phyloP scores from a whole-genome alignment of 1,140 invertebrate species.

The Oryzaephilus surinamensis region DNA sequence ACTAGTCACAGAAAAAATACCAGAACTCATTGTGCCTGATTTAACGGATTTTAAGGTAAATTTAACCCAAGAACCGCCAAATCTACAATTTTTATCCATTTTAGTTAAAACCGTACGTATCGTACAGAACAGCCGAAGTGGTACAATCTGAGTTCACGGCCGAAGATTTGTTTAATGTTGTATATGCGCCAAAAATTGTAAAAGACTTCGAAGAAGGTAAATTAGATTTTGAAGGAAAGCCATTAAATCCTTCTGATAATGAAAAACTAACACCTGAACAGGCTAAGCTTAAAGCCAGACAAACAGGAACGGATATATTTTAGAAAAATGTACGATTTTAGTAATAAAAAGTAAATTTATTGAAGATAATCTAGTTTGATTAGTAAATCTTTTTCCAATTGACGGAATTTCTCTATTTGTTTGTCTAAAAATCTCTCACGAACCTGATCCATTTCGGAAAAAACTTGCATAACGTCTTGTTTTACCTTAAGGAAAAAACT shows the following conservation, averaged over 20 bases:
- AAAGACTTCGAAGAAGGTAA: conserved; percentile 65
- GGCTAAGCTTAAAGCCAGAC: conserved; percentile 53
- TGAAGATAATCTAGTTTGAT: too few species aligned
- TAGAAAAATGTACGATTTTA: too few species aligned
- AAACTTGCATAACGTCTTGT: too few species aligned
- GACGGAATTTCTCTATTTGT: too few species aligned
- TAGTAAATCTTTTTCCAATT: too few species aligned
- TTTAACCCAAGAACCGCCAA: conserved; percentile 3
- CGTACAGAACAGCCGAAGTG: conserved; percentile 66
- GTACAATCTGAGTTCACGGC: conserved; percentile 71
- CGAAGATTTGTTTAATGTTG: conserved; percentile 70
- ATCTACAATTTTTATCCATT: conserved; percentile 28
- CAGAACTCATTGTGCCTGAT: conserved; percentile 86
- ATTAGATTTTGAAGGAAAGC: conserved; percentile 53
- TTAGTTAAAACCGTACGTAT: conserved; percentile 86
- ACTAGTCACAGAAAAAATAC: conserved; percentile 77
- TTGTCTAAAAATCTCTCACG: too few species aligned
- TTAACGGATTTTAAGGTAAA: conserved; percentile 57
- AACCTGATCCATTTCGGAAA: too few species aligned
- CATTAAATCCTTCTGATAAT: conserved; percentile 58
- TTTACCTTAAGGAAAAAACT: too few species aligned
- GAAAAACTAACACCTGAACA: conserved; percentile 62
- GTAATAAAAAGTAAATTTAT: too few species aligned
- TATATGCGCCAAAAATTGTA: conserved; percentile 72
- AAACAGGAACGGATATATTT: conserved; percentile 74